Conservation (phyloP, 2,113 vertebrate species). For the Pterocles gutturalis region DNA sequence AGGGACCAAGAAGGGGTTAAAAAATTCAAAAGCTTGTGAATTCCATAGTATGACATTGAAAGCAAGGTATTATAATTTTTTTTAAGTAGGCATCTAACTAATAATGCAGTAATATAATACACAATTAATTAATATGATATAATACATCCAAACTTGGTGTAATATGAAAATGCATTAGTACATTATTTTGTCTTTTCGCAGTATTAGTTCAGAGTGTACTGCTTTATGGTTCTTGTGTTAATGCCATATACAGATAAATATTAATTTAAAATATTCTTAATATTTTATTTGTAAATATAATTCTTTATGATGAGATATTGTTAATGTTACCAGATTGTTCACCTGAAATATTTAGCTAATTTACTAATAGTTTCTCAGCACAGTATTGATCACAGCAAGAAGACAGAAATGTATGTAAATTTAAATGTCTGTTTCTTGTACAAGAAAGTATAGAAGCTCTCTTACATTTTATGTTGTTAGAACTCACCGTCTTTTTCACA, state of each 20-base stretch:
- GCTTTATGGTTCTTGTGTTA: background rate
- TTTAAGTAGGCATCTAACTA: background rate
- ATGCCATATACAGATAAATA: background rate
- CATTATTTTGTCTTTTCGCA: background rate
- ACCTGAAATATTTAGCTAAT: background rate
- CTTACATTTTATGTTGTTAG: background rate
- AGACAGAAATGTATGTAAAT: background rate
- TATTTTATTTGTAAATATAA: background rate
- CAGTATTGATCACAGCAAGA: background rate
- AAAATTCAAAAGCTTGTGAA: background rate
- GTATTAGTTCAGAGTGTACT: background rate
- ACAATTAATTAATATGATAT: background rate
- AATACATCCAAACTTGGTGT: background rate
- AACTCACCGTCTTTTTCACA: background rate
- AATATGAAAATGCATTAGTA: background rate
- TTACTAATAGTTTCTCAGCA: background rate
- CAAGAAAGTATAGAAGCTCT: background rate
- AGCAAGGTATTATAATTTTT: background rate
- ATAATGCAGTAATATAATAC: background rate
- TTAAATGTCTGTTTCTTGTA: background rate
- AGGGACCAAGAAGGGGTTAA: background rate
- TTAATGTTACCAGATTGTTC: background rate
- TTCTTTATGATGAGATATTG: background rate
- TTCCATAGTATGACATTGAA: background rate
- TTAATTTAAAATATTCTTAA: background rate